These are phyloP conservation scores for Anadara kagoshimensis DNA, from an alignment of 1,140 invertebrate species.

Conservation along the genomic window DNA sequence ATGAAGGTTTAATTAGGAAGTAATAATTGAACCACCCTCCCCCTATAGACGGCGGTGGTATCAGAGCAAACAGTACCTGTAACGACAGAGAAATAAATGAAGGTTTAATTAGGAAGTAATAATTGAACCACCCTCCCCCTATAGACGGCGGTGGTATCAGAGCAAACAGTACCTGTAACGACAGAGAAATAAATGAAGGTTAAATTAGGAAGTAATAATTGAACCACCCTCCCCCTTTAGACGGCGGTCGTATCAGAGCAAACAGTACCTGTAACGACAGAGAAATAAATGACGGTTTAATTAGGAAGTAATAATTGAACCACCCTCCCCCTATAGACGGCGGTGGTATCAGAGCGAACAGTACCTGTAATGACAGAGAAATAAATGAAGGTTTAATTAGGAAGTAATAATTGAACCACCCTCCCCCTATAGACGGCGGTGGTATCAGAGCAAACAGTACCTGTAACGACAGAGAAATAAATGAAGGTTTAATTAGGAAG, in stretches of 20 bases:
- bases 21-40: too few relatives aligned
- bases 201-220: too few relatives aligned
- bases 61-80: conserved; percentile 78
- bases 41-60: conserved; percentile 77
- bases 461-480: conserved; percentile 75
- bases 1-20: too few relatives aligned
- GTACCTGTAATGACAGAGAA: conserved; percentile 78
- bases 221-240: too few relatives aligned
- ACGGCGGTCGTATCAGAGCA: too few relatives aligned
- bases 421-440: conserved; percentile 77
- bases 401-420: too few relatives aligned
- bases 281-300: too few relatives aligned
- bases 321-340: conserved; percentile 78
- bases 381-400: too few relatives aligned
- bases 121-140: conserved; percentile 80
- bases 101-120: too few relatives aligned
- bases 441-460: conserved; percentile 79
- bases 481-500: too few relatives aligned
- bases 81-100: conserved; percentile 73
- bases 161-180: conserved; percentile 78
- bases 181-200: conserved; percentile 73
- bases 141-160: conserved; percentile 78
- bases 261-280: too few relatives aligned
- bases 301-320: too few relatives aligned
- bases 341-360: conserved; percentile 80